These are phyloP conservation scores for Microhierax caerulescens DNA, from an alignment of 2,797 vertebrate genomes.

Conservation along the genomic window DNA sequence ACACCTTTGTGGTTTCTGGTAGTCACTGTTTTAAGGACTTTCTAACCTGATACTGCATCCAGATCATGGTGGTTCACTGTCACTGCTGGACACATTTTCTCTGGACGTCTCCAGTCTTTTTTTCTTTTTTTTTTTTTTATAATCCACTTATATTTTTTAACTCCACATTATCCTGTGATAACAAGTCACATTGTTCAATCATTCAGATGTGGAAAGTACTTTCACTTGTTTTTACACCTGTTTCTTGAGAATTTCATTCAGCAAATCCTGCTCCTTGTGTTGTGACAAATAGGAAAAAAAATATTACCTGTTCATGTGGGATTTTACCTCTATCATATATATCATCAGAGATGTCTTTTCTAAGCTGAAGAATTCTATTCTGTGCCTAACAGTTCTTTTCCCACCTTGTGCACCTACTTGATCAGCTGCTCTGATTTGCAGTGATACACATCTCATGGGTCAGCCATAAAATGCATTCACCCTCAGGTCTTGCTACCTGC, in stretches of 20 bases:
- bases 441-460: not conserved
- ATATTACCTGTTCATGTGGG: not conserved
- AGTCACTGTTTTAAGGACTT: not conserved
- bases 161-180: not conserved
- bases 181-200: not conserved
- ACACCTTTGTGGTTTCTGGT: not conserved
- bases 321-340: not conserved
- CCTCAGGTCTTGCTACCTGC: not conserved
- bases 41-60: not conserved
- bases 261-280: not conserved
- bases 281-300: not conserved
- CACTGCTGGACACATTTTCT: not conserved
- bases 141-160: not conserved
- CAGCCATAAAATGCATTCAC: not conserved
- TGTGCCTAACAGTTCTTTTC: not conserved
- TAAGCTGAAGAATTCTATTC: not conserved
- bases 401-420: not conserved
- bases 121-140: not conserved
- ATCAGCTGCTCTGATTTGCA: not conserved
- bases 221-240: not conserved
- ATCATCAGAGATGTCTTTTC: not conserved
- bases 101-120: not conserved
- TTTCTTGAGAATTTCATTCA: not conserved
- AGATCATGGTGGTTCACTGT: not conserved
- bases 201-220: not conserved